A percentile compares a stretch with the other conserved stretches of the same genome.
These are phyloP conservation scores for Thecophora atra DNA, from an alignment of 2,888 invertebrate species.

Conservation along the genomic window DNA sequence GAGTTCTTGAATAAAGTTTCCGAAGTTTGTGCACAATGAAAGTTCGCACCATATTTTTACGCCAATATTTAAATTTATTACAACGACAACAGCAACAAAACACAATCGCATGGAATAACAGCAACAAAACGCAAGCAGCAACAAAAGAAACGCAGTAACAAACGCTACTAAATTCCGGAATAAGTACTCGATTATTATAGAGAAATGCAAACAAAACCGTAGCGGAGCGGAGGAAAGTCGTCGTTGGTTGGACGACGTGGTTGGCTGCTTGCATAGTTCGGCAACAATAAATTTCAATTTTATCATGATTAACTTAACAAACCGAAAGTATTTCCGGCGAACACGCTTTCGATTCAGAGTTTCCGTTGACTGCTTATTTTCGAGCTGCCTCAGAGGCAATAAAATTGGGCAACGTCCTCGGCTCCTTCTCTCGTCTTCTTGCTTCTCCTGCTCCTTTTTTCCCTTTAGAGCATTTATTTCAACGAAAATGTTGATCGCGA, in stretches of 20 bases:
- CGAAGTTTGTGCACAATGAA: slow-evolving; percentile 19
- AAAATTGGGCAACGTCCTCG: neutral
- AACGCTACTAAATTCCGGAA: neutral
- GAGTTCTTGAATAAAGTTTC: slow-evolving; percentile 18
- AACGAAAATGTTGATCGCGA: too few relatives aligned
- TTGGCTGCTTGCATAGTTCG: slow-evolving; percentile 18
- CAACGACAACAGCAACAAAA: slow-evolving; percentile 10
- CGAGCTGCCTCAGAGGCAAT: neutral
- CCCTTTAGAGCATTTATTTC: too few relatives aligned
- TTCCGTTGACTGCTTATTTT: neutral
- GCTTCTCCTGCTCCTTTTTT: neutral
- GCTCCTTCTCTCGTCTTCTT: neutral
- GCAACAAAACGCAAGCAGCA: too few relatives aligned
- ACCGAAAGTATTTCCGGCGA: slow-evolving; percentile 33
- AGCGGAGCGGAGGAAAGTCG: neutral
- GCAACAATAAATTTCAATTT: slow-evolving; percentile 47
- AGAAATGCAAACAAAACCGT: neutral
- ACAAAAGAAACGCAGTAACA: too few relatives aligned
- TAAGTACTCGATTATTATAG: neutral
- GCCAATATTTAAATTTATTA: slow-evolving; percentile 36
- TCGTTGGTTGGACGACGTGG: neutral
- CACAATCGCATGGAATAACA: neutral
- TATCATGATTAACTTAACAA: slow-evolving; percentile 48
- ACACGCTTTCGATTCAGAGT: neutral
- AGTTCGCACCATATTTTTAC: slow-evolving; percentile 33